A percentile compares a stretch with the other conserved stretches of the same genome.
Conservation (phyloP, 2,113 vertebrate species). For the Mormyrus lacerda region DNA sequence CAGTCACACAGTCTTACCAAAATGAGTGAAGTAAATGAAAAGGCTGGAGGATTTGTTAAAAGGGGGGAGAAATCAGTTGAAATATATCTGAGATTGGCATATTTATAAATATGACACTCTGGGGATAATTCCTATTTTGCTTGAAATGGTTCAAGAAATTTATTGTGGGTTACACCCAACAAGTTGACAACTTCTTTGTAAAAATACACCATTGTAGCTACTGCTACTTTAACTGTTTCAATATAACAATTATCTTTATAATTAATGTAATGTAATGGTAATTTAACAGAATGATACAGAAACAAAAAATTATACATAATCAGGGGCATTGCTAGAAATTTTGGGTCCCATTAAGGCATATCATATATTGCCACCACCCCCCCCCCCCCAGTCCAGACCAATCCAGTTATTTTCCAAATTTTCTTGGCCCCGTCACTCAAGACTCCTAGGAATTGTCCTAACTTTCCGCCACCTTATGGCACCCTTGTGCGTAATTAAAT, state of each 20-base stretch:
- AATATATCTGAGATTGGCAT: neutral
- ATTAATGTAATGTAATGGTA: neutral
- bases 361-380: neutral
- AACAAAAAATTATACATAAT: neutral
- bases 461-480: too few relatives aligned
- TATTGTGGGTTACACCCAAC: neutral
- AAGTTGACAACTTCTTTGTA: neutral
- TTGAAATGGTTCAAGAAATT: neutral
- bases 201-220: neutral
- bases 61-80: neutral
- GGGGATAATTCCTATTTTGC: neutral
- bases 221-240: neutral
- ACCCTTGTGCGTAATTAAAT: too few relatives aligned
- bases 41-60: neutral
- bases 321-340: too few relatives aligned
- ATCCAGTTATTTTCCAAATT: too few relatives aligned
- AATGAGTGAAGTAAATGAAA: slow-evolving; percentile 2
- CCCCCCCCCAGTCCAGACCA: too few relatives aligned
- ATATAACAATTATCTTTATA: too few relatives aligned
- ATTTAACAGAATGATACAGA: neutral
- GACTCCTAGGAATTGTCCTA: too few relatives aligned
- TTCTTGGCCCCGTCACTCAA: too few relatives aligned
- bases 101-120: neutral
- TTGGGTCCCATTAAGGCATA: too few relatives aligned
- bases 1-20: slow-evolving; percentile 14